Percentiles rank a stretch among this genome's conserved stretches.
These are phyloP conservation scores for Ceratotherium simum DNA, from an alignment of 2,113 vertebrate genomes.

Conservation along the genomic window DNA sequence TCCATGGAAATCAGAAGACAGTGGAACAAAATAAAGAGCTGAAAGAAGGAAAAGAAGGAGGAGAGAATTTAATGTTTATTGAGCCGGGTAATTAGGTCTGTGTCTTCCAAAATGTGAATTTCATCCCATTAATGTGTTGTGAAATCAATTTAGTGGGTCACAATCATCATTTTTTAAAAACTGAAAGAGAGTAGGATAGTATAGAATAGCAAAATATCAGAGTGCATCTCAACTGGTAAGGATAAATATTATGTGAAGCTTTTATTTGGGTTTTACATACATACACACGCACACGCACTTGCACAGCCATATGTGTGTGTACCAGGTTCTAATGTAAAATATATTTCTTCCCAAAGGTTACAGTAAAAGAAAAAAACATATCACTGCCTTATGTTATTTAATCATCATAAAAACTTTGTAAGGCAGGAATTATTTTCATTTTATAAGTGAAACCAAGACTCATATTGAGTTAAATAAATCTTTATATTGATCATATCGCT, in stretches of 20 bases:
- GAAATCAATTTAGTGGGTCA: constrained; percentile 11
- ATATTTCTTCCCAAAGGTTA: background rate
- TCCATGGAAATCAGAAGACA: background rate
- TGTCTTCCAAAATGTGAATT: background rate
- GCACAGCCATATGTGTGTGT: background rate
- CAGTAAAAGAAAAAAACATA: background rate
- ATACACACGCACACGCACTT: background rate
- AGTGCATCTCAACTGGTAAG: background rate
- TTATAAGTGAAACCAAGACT: constrained; percentile 15
- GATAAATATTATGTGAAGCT: background rate
- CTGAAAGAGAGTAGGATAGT: background rate
- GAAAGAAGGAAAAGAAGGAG: background rate
- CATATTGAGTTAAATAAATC: background rate
- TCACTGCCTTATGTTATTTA: background rate
- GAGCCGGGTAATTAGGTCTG: background rate
- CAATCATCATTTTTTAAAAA: constrained; percentile 26
- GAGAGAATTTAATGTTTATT: background rate
- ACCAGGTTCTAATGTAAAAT: background rate
- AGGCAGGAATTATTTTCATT: background rate
- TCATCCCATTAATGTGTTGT: background rate
- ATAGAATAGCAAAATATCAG: background rate
- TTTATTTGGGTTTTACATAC: background rate
- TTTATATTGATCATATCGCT: background rate
- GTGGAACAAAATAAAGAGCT: background rate
- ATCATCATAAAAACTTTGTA: constrained; percentile 23